These are phyloP conservation scores for Hypomecis punctinalis DNA, from an alignment of 2,888 invertebrate species.

Conservation along the genomic window DNA sequence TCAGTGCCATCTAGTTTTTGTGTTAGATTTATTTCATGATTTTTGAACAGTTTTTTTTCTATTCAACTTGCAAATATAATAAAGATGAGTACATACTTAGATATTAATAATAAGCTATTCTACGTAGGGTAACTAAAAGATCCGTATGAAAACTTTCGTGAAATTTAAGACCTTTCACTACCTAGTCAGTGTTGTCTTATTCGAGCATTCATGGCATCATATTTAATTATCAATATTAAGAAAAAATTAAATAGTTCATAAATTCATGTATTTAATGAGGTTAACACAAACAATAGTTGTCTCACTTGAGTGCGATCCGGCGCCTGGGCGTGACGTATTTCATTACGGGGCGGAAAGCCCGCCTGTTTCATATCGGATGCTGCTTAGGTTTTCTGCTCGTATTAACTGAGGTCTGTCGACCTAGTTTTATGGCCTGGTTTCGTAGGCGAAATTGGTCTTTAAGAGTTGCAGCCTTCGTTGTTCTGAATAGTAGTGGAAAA, in stretches of 20 bases:
- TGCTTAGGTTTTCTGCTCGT: slow-evolving; percentile 23
- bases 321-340: slow-evolving; percentile 29
- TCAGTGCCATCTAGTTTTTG: no score
- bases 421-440: slow-evolving; percentile 17
- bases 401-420: slow-evolving; percentile 20
- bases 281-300: slow-evolving; percentile 29
- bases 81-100: no score
- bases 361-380: slow-evolving; percentile 28
- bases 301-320: slow-evolving; percentile 26
- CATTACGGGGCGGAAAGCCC: slow-evolving; percentile 27
- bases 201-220: no score
- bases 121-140: no score
- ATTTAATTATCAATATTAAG: no score
- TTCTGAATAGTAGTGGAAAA: not conserved
- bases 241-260: slow-evolving; percentile 18
- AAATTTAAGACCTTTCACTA: no score
- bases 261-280: slow-evolving; percentile 24
- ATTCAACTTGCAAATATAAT: no score
- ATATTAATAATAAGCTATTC: no score
- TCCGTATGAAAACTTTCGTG: no score
- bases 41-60: no score
- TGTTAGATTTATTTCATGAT: no score
- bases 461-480: slow-evolving; percentile 1
- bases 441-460: slow-evolving; percentile 2
- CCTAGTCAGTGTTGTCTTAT: no score